These are phyloP conservation scores for Chiroxiphia lanceolata DNA, from an alignment of 2,797 vertebrate species.

Conservation along the genomic window DNA sequence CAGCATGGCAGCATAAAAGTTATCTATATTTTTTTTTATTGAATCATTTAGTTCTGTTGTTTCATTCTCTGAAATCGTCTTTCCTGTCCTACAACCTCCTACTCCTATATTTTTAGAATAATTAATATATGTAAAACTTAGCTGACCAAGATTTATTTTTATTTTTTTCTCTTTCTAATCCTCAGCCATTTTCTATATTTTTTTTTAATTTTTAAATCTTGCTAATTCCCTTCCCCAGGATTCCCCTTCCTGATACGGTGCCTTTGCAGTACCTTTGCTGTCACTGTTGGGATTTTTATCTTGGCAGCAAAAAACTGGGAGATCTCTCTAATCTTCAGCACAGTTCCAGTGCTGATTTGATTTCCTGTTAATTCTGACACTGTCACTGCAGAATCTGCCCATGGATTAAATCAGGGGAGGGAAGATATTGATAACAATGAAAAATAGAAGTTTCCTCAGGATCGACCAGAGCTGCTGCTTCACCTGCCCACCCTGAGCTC, in stretches of 20 bases:
- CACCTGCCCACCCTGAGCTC: not conserved
- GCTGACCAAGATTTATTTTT: not conserved
- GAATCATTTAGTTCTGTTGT: not conserved
- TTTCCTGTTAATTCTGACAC: not conserved
- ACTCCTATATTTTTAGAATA: not conserved
- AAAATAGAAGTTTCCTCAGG: not conserved
- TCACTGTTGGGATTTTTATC: not conserved
- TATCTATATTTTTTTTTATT: not conserved
- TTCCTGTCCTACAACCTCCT: not conserved
- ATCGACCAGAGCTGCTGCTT: not conserved
- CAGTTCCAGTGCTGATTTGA: not conserved
- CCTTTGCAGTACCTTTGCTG: not conserved
- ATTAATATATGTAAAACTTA: not conserved
- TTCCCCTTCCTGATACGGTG: rapidly evolving
- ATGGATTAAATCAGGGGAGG: not conserved
- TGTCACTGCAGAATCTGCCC: not conserved
- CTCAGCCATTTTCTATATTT: not conserved
- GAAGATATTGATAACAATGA: not conserved
- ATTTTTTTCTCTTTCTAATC: not conserved
- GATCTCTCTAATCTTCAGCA: not conserved
- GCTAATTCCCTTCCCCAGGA: not conserved
- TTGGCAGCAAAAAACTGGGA: not conserved
- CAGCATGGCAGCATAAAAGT: not conserved
- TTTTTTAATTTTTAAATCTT: not conserved
- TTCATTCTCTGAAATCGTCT: not conserved